These are phyloP conservation scores for Centropristis striata DNA, from an alignment of 2,113 vertebrate genomes.

Conservation along the genomic window DNA sequence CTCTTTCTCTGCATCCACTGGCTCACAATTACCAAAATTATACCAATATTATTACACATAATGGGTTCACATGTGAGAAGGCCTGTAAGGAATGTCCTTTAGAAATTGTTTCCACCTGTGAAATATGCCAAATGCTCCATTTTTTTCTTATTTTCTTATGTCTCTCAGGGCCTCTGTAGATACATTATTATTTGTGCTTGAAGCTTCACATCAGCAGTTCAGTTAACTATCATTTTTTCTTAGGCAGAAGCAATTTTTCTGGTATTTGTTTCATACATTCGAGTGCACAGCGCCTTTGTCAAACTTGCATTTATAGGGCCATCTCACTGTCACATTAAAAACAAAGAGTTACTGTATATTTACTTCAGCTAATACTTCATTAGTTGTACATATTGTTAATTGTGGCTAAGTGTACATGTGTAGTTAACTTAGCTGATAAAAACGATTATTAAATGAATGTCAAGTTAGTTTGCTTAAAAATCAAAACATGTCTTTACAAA, in stretches of 20 bases:
- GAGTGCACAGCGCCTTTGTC: slow-evolving; percentile 16
- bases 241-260: neutral
- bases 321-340: slow-evolving; percentile 27
- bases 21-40: neutral
- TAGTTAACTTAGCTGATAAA: slow-evolving; percentile 14
- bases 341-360: neutral
- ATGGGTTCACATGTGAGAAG: neutral
- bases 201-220: neutral
- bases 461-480: slow-evolving; percentile 26
- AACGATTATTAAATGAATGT: slow-evolving; percentile 18
- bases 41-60: too few species aligned
- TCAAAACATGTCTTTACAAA: slow-evolving; percentile 2
- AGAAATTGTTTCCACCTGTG: slow-evolving; percentile 3
- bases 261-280: neutral
- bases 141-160: neutral
- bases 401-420: slow-evolving; percentile 21
- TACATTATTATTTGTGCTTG: neutral
- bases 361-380: slow-evolving; percentile 28
- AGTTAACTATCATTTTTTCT: neutral
- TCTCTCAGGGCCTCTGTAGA: slow-evolving; percentile 10
- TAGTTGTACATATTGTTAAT: slow-evolving; percentile 2
- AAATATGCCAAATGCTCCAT: slow-evolving; percentile 37
- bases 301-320: neutral
- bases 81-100: neutral
- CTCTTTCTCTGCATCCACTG: neutral